Base-by-base conservation (phyloP, 1,140 invertebrate genomes). In the Cotesia typhae region DNA sequence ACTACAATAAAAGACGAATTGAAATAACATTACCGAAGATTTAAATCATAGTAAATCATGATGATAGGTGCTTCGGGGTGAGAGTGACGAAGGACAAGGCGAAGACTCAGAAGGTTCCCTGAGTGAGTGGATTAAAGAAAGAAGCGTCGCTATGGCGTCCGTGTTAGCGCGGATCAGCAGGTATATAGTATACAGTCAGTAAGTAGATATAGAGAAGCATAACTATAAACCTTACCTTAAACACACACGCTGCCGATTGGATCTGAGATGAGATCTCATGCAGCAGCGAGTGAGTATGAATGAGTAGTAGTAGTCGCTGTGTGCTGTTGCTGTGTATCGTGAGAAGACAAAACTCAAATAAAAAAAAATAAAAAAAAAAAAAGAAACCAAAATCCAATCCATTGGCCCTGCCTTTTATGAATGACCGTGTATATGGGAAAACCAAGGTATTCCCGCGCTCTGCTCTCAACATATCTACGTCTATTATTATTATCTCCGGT, bases 181-280 rank as follows among this genome's bases (percentile, higher is more conserved):
- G 61, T 41, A 35, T 4, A 61, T 41, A 14, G 61, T 41, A 35
- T 4, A 61, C 28, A 14, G 41, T 12, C 20, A 37, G 53, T 38
- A 52, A 35, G 38, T 12, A 20, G 47, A 37, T 36, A 57, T 10
- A 20, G n/a, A 59, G 51, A 55, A 67, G 59, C 41, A 59, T 35
- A 72, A 66, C 65, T 28, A 28, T 28, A 28, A 28, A 28, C 28
- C 28, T 28, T 28, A 28, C 28, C 28, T 28, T 28, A 28, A 28
- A 28, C 28, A 28, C 28, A 28, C 41, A 65, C 66, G 52, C 66
- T 64, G 67, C 60, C 41, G 67, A 38, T 55, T 70, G 57, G 74
- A 53, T 47, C 63, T 17, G 71, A 76, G 81, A 82, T 83, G 76
- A 72, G 77, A 83, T 83, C 81, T 83, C 77, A 80, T 72, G 71